A percentile compares a stretch with the other conserved stretches of the same genome.
Evolutionary conservation across 1,140 invertebrate species (phyloP).

Genomic region (Pteromalus puparum): DNA sequence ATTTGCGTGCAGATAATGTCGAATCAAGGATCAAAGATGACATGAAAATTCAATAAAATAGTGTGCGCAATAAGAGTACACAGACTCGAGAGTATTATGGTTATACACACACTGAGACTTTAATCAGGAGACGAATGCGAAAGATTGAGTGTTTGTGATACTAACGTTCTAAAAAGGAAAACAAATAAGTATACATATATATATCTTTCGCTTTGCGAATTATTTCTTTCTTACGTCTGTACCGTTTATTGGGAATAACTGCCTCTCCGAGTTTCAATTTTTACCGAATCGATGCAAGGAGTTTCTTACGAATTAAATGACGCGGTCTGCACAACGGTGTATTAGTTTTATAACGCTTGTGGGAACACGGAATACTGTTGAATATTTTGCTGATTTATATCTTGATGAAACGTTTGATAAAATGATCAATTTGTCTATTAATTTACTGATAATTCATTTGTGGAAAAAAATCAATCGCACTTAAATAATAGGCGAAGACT

Average conservation of each 20-base stretch:
- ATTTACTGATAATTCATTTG: background rate
- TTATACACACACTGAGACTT: constrained; percentile 17
- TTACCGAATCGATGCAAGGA: constrained; percentile 1
- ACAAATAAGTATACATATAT: constrained; percentile 31
- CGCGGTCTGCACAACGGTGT: background rate
- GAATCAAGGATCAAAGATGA: constrained; percentile 18
- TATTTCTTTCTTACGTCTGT: constrained; percentile 34
- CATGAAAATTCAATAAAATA: constrained; percentile 1
- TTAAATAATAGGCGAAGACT: constrained; percentile 15
- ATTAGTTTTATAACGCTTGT: constrained; percentile 1
- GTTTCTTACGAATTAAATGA: constrained; percentile 14
- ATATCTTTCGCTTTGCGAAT: constrained; percentile 40
- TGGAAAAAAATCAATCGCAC: background rate
- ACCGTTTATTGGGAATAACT: constrained; percentile 29
- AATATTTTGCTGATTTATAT: constrained; percentile 12
- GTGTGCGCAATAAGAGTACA: constrained; percentile 21
- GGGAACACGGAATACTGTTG: constrained; percentile 2
- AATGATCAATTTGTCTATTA: background rate
- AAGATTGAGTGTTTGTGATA: constrained; percentile 51
- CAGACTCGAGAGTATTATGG: constrained; percentile 16
- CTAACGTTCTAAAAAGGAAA: constrained; percentile 47
- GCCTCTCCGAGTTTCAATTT: constrained; percentile 32
- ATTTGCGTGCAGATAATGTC: background rate
- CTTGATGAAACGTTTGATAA: background rate
- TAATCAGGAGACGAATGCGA: constrained; percentile 2